phyloP scores from a whole-genome alignment of 1,140 invertebrate genomes.

The Charaxes varanes region DNA sequence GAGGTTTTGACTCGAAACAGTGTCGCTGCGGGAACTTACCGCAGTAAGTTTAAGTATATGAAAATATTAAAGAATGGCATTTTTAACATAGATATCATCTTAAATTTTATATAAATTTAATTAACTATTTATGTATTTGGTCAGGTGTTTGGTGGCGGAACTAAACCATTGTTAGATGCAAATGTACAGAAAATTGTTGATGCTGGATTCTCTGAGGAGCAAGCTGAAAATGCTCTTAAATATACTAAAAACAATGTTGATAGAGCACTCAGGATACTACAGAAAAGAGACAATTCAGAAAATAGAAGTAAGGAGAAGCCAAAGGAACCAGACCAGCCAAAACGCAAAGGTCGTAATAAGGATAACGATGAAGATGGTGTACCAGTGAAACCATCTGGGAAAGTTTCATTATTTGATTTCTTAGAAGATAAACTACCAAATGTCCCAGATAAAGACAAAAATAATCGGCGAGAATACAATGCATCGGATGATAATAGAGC shows the following conservation, averaged over 20 bases:
- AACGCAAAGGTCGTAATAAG: slow-evolving; percentile 72
- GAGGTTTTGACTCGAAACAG: too few relatives aligned
- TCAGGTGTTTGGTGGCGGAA: slow-evolving; percentile 81
- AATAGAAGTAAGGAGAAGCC: slow-evolving; percentile 62
- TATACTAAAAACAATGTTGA: slow-evolving; percentile 84
- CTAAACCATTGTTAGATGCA: slow-evolving; percentile 82
- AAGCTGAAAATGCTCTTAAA: slow-evolving; percentile 83
- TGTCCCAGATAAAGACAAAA: slow-evolving; percentile 67
- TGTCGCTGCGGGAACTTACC: too few relatives aligned
- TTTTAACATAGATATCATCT: not conserved
- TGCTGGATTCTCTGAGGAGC: slow-evolving; percentile 85
- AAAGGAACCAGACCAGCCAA: slow-evolving; percentile 55
- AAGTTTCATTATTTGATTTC: slow-evolving; percentile 91
- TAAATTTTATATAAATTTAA: not conserved
- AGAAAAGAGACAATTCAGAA: slow-evolving; percentile 74
- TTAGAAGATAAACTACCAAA: slow-evolving; percentile 87
- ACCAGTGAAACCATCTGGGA: slow-evolving; percentile 85
- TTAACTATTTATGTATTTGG: not conserved
- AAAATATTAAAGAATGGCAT: too few relatives aligned
- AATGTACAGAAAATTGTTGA: slow-evolving; percentile 88
- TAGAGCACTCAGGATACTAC: slow-evolving; percentile 80
- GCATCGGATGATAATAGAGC: slow-evolving; percentile 41
- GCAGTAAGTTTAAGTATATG: too few relatives aligned
- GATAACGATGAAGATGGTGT: slow-evolving; percentile 76
- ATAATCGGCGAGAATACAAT: slow-evolving; percentile 42